Base-by-base conservation (phyloP, 2,113 vertebrate genomes). In the Vidua chalybeata region DNA sequence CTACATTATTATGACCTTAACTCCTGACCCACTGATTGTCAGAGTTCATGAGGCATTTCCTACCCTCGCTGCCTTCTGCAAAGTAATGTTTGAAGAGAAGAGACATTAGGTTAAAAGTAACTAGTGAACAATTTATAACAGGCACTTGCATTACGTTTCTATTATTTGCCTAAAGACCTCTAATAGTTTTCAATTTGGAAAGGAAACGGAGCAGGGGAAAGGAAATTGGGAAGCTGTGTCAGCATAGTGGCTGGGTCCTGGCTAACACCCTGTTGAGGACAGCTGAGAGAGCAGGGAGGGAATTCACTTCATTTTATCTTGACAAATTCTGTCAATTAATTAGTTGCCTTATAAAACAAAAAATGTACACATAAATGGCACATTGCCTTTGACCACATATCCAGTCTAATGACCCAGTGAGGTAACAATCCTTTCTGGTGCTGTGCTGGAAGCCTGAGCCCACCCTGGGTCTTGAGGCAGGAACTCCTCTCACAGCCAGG, bases 121-220 rank as follows among this genome's bases (percentile, higher is more conserved):
- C 91, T 78, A 83, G 75, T 7, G 81, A 91, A 62, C 16, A 12
- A 96, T 96, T 93, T 93, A 94, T 94, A 94, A 82, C 80, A 93
- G 62, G 80, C 66, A 93, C 93, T 69, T 84, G 96, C 77, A 51
- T 89, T 95, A 95, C 10, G 20, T 90, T 96, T 96, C 95, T 96
- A 97, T 95, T 95, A 96, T 95, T 95, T 96, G 91, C 91, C 91
- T 97, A 95, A 97, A 96, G 81, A 92, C 83, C 92, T 75, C 92
- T 95, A 96, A 97, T 92, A 93, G 91, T 88, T 97, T 97, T 94
- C 96, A 96, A 96, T 97, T 95, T 96, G 95, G 84, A 91, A 96
- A 96, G 93, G 97, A 97, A 97, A 97, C 96, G 96, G 86, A 97
- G 94, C 96, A 97, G 63, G 59, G 89, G 89, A 95, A 93, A 90